Conservation (phyloP, 2,113 vertebrate genomes). For the Ptychochromis oligacanthus region DNA sequence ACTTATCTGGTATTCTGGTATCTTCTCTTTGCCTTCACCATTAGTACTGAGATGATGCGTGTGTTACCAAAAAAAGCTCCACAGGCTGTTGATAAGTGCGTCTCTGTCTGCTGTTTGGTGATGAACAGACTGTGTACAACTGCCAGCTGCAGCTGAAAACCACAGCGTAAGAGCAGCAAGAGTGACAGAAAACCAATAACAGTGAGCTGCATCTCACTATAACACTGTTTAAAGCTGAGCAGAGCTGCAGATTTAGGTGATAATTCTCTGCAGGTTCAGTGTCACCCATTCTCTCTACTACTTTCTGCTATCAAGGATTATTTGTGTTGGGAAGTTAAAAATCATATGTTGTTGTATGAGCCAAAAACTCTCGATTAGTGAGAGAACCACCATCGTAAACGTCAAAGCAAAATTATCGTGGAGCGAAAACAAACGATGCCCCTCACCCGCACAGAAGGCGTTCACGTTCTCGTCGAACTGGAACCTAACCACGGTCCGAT, state of each 20-base stretch:
- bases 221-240: neutral
- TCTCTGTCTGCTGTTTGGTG: too few species aligned
- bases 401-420: neutral
- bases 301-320: too few species aligned
- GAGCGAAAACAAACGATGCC: neutral
- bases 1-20: neutral
- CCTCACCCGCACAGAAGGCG: constrained; percentile 94
- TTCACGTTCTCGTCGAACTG: constrained; percentile 98
- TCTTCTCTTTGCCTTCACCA: neutral
- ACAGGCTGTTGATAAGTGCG: neutral
- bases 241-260: neutral
- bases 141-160: too few species aligned
- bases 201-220: neutral
- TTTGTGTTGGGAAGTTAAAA: neutral
- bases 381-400: neutral
- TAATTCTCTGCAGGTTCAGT: too few species aligned
- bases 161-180: too few species aligned
- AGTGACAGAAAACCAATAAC: too few species aligned
- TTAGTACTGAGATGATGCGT: neutral
- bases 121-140: neutral
- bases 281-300: too few species aligned
- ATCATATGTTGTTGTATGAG: too few species aligned
- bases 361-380: neutral
- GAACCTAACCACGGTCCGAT: constrained; percentile 91
- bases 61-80: neutral